These are phyloP conservation scores for Harpalus rubripes DNA, from an alignment of 2,888 invertebrate species.

Conservation along the genomic window DNA sequence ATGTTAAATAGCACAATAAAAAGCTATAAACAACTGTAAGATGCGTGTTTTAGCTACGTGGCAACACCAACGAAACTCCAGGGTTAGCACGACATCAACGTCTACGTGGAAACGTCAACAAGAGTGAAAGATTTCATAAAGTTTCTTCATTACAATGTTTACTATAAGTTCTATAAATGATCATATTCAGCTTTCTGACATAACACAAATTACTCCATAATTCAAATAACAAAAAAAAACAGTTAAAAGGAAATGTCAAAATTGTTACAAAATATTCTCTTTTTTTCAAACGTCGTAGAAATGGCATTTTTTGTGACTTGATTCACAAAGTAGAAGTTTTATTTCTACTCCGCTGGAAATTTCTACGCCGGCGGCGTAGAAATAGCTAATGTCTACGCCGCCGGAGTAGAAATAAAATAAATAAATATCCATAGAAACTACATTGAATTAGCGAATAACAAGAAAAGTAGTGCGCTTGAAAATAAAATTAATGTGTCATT, in stretches of 20 bases:
- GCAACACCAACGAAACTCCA: constrained; percentile 6
- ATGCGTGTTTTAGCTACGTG: constrained; percentile 18
- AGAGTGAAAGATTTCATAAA: constrained; percentile 17
- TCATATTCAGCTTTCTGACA: background rate
- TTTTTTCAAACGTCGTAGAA: too few species aligned
- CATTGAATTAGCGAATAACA: too few species aligned
- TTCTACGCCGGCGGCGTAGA: too few species aligned
- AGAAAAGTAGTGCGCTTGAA: too few species aligned
- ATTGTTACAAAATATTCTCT: background rate
- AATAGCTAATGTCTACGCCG: too few species aligned
- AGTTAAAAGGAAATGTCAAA: background rate
- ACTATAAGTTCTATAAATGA: constrained; percentile 3
- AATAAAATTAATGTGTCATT: too few species aligned
- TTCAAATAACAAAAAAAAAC: background rate
- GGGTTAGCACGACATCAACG: background rate
- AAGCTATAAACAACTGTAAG: background rate
- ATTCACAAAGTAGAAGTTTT: too few species aligned
- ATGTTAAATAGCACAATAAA: background rate
- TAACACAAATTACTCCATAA: background rate
- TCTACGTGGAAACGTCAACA: constrained; percentile 35
- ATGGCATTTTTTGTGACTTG: too few species aligned
- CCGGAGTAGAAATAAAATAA: too few species aligned
- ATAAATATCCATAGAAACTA: too few species aligned
- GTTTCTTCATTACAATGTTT: constrained; percentile 29
- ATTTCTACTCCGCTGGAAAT: too few species aligned